A percentile compares a stretch with the other conserved stretches of the same genome.
These are phyloP conservation scores for Synergus itoensis DNA, from an alignment of 2,888 invertebrate species.

Conservation along the genomic window DNA sequence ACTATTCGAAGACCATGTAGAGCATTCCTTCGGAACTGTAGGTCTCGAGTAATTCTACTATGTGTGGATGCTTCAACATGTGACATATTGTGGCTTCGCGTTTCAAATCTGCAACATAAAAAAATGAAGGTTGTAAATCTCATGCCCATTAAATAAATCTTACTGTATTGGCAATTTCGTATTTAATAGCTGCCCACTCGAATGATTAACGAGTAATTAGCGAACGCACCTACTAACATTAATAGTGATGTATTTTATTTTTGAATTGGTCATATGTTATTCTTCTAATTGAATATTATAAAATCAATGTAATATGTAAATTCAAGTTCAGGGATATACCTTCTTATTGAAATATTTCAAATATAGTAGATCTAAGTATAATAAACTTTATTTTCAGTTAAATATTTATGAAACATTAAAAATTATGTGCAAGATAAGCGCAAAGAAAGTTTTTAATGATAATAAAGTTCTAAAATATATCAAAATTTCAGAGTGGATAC, in stretches of 20 bases:
- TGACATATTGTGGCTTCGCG: slow-evolving; percentile 99
- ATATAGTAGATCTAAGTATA: no score
- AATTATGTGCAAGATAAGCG: no score
- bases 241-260: not conserved
- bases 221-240: not conserved
- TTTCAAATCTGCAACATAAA: slow-evolving; percentile 90
- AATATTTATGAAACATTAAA: no score
- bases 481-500: no score
- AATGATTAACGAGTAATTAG: slow-evolving; percentile 5
- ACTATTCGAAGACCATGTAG: slow-evolving; percentile 99
- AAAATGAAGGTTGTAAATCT: not conserved
- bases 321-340: no score
- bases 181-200: not conserved
- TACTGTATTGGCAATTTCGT: not conserved
- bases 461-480: no score
- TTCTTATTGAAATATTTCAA: no score
- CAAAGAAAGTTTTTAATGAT: no score
- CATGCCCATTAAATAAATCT: not conserved
- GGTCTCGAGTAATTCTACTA: slow-evolving; percentile 98
- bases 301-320: no score
- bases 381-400: no score
- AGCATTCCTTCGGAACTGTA: slow-evolving; percentile 99
- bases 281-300: not conserved
- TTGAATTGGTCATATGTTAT: not conserved
- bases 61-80: slow-evolving; percentile 99